Conservation (phyloP, 2,113 vertebrate genomes). For the Cnemophilus loriae region DNA sequence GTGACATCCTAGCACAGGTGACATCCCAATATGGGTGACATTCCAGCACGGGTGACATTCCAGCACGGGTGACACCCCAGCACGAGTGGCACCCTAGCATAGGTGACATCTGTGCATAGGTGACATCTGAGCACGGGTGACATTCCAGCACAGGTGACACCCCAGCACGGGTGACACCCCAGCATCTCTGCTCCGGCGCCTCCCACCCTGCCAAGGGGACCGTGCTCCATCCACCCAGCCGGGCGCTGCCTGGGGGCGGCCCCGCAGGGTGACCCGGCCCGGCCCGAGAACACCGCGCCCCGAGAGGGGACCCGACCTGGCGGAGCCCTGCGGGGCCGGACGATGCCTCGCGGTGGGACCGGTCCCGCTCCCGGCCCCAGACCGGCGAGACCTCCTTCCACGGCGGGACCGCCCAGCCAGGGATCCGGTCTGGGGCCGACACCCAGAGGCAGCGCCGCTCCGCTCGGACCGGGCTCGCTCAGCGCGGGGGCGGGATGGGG, state of each 20-base stretch:
- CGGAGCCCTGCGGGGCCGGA: neutral
- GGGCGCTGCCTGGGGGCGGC: neutral
- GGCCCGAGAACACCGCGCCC: neutral
- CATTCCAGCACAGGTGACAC: fast-evolving
- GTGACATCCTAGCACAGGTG: fast-evolving
- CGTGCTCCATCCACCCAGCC: neutral
- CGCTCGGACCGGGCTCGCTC: neutral
- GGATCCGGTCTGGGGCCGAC: neutral
- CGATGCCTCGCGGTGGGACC: neutral
- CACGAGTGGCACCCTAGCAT: neutral
- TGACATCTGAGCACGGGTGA: fast-evolving
- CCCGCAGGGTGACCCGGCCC: neutral
- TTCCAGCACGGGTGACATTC: fast-evolving
- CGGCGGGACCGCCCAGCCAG: neutral
- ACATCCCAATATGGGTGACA: fast-evolving
- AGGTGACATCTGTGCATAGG: fast-evolving
- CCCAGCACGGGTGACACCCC: neutral
- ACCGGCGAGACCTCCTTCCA: neutral
- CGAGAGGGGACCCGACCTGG: neutral
- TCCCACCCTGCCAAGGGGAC: neutral
- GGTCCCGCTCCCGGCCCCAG: no score
- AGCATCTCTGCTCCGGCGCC: neutral
- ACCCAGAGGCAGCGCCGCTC: neutral
- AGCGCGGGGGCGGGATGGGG: neutral
- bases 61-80: fast-evolving